phyloP scores from a whole-genome alignment of 1,140 invertebrate species.

The Ooceraea biroi region DNA sequence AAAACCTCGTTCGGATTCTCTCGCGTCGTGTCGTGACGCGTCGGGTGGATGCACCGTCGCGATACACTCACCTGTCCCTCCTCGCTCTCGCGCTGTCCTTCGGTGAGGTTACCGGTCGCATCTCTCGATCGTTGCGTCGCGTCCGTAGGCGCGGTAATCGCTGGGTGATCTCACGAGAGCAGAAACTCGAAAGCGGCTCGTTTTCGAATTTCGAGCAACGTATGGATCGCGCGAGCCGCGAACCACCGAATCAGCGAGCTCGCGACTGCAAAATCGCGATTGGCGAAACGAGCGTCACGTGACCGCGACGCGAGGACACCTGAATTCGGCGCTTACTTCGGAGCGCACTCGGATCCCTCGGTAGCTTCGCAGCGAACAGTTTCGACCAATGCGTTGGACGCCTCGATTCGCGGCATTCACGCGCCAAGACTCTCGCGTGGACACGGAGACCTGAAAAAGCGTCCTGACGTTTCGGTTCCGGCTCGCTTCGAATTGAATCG shows the following conservation, averaged over 20 bases:
- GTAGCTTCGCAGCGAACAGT: not conserved
- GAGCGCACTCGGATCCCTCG: not conserved
- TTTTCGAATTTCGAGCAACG: too few species aligned
- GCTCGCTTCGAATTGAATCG: too few species aligned
- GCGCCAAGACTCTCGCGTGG: too few species aligned
- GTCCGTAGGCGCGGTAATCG: too few species aligned
- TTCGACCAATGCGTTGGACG: not conserved
- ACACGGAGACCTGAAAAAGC: too few species aligned
- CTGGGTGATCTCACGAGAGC: too few species aligned
- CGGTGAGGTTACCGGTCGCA: not conserved
- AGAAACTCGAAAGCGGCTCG: too few species aligned
- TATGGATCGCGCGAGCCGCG: not conserved
- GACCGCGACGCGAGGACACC: too few species aligned
- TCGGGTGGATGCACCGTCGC: not conserved
- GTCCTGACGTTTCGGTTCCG: too few species aligned
- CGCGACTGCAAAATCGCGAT: not conserved
- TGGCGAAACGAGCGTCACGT: slow-evolving; percentile 19
- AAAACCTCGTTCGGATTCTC: not conserved
- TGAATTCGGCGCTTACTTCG: not conserved
- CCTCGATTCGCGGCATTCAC: not conserved
- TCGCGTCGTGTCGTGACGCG: not conserved
- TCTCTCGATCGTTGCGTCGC: not conserved
- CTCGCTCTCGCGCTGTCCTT: not conserved
- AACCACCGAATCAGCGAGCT: too few species aligned
- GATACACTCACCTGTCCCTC: not conserved